These are phyloP conservation scores for Eretmocerus hayati DNA, from an alignment of 2,888 invertebrate genomes.

Conservation along the genomic window DNA sequence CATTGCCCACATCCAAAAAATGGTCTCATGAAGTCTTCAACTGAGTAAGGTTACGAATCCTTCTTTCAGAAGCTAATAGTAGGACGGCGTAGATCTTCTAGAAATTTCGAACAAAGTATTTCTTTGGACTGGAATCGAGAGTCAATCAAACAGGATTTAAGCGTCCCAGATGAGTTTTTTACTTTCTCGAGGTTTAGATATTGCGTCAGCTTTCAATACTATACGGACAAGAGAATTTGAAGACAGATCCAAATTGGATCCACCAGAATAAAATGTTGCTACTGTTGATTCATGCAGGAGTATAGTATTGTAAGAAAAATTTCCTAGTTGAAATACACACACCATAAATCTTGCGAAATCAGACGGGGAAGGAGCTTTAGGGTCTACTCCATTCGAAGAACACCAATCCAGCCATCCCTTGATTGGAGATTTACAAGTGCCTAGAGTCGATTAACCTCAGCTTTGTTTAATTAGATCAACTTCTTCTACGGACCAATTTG, in stretches of 20 bases:
- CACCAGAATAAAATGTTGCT: slow-evolving; percentile 17
- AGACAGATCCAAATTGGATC: slow-evolving; percentile 3
- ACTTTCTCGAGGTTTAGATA: slow-evolving; percentile 15
- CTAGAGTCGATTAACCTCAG: slow-evolving; percentile 19
- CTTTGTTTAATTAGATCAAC: slow-evolving; percentile 13
- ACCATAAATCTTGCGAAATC: no score
- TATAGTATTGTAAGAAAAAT: no score
- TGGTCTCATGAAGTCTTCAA: slow-evolving; percentile 13
- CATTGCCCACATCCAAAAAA: no score
- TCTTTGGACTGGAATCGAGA: not conserved
- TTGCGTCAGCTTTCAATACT: slow-evolving; percentile 18
- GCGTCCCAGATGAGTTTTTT: slow-evolving; percentile 20
- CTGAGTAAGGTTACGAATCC: slow-evolving; percentile 23
- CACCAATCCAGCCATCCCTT: slow-evolving; percentile 21
- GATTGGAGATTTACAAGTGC: slow-evolving; percentile 21
- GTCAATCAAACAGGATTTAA: slow-evolving; percentile 18
- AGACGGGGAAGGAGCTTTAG: not conserved
- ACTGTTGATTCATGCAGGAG: slow-evolving; percentile 22
- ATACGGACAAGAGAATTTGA: slow-evolving; percentile 21
- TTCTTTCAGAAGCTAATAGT: slow-evolving; percentile 21
- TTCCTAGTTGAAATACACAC: no score
- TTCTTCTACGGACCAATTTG: slow-evolving; percentile 12
- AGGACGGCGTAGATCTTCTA: slow-evolving; percentile 21
- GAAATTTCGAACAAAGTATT: slow-evolving; percentile 20
- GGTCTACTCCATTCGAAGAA: slow-evolving; percentile 7